Percentiles rank a stretch among this genome's conserved stretches.
Evolutionary conservation across 2,888 invertebrate species (phyloP).

Genomic region (Schizaphis graminum): DNA sequence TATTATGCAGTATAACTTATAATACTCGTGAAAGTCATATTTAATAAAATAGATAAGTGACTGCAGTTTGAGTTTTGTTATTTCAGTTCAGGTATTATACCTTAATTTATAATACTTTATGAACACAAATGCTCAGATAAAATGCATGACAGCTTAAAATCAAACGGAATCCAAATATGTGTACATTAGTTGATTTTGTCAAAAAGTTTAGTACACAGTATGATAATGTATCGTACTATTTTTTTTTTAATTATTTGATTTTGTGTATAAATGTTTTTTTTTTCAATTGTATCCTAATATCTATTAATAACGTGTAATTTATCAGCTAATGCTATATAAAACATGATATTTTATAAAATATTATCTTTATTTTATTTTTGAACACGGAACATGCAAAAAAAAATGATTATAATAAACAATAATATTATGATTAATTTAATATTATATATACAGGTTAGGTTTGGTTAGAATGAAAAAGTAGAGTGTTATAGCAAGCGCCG

Average conservation of each 20-base stretch:
- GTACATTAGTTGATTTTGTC: not conserved
- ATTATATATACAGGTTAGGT: too few species aligned
- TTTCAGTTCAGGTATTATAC: not conserved
- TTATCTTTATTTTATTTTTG: too few species aligned
- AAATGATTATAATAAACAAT: too few species aligned
- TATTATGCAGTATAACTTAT: not conserved
- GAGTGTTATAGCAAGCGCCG: too few species aligned
- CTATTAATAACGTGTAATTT: too few species aligned
- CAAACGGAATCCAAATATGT: not conserved
- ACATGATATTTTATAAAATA: too few species aligned
- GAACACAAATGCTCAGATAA: not conserved
- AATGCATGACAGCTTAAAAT: not conserved
- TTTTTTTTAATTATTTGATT: not conserved
- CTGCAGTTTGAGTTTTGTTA: not conserved
- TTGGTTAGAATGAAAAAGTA: too few species aligned
- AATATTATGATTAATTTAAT: too few species aligned
- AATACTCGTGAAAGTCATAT: not conserved
- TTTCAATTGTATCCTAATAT: not conserved
- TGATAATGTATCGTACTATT: not conserved
- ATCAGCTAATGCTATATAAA: too few species aligned
- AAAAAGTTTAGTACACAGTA: not conserved
- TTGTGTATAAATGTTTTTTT: not conserved
- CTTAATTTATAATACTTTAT: not conserved
- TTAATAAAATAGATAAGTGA: not conserved
- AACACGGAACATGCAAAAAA: too few species aligned